Evolutionary conservation across 2,113 vertebrate species (phyloP).

Genomic region (Pholis gunnellus): DNA sequence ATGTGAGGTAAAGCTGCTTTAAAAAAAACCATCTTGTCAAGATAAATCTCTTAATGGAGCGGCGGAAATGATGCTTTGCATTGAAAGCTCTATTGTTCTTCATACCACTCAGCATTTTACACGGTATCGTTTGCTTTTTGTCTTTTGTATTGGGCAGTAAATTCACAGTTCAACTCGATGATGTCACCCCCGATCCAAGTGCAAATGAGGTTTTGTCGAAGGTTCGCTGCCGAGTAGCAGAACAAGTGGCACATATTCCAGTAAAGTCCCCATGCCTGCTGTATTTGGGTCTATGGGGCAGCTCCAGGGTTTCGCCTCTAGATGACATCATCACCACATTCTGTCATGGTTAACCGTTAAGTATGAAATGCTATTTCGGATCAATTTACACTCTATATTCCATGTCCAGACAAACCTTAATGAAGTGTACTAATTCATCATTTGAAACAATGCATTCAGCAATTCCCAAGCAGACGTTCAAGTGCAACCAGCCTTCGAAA

Average conservation of each 20-base stretch:
- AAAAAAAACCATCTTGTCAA: conserved; percentile 58
- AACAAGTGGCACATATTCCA: conserved; percentile 22
- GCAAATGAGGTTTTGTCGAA: conserved; percentile 28
- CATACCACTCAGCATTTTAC: not conserved
- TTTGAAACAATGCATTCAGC: conserved; percentile 28
- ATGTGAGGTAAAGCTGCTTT: conserved; percentile 30
- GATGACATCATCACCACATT: not conserved
- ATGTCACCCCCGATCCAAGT: conserved; percentile 10
- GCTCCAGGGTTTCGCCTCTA: conserved; percentile 19
- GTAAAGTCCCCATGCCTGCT: conserved; percentile 24
- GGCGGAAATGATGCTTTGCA: not conserved
- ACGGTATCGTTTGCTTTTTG: not conserved
- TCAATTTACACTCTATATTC: conserved; percentile 14
- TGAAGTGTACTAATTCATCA: conserved; percentile 22
- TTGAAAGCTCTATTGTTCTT: conserved; percentile 38
- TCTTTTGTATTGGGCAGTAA: conserved; percentile 6
- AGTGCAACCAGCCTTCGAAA: conserved; percentile 14
- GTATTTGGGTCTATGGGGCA: conserved; percentile 3
- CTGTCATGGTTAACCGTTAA: not conserved
- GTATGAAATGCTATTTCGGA: not conserved
- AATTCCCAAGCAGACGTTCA: conserved; percentile 26
- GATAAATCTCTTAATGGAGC: conserved; percentile 50
- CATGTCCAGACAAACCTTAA: not conserved
- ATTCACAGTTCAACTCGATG: conserved; percentile 1
- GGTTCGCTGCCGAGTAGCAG: conserved; percentile 27